These are phyloP conservation scores for Trematomus bernacchii DNA, from an alignment of 2,797 vertebrate genomes.

Conservation along the genomic window DNA sequence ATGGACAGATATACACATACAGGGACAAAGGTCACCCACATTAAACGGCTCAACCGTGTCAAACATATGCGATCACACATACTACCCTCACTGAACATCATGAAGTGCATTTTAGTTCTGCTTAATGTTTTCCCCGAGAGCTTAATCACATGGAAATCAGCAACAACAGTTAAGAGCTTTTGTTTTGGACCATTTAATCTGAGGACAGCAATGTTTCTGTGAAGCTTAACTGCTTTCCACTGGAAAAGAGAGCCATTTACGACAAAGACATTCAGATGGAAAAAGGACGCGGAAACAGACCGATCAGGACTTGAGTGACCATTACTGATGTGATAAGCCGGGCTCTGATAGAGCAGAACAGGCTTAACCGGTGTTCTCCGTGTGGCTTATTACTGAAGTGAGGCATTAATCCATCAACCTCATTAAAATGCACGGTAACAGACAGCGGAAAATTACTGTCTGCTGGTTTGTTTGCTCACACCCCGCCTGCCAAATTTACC, in stretches of 20 bases:
- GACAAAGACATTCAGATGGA: conserved; percentile 57
- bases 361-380: conserved; percentile 61
- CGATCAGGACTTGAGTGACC: conserved; percentile 51
- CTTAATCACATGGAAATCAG: conserved; percentile 60
- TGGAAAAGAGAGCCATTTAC: conserved; percentile 47
- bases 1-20: background rate
- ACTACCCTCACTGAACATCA: conserved; percentile 9
- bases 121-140: conserved; percentile 54
- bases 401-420: conserved; percentile 73
- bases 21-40: conserved; percentile 17
- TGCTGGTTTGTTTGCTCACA: conserved; percentile 64
- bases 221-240: conserved; percentile 63
- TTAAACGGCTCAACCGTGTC: conserved; percentile 48
- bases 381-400: conserved; percentile 64
- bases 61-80: conserved; percentile 57
- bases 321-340: conserved; percentile 73
- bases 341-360: conserved; percentile 58
- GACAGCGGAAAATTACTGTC: conserved; percentile 69
- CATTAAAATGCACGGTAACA: conserved; percentile 77
- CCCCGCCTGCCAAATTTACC: conserved; percentile 62
- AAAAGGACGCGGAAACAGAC: conserved; percentile 66
- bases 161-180: conserved; percentile 48
- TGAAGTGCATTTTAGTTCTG: conserved; percentile 33
- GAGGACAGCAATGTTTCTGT: conserved; percentile 41
- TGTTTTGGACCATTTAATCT: conserved; percentile 65